Conservation (phyloP, 1,140 invertebrate species). For the Zaprionus kolodkinae region DNA sequence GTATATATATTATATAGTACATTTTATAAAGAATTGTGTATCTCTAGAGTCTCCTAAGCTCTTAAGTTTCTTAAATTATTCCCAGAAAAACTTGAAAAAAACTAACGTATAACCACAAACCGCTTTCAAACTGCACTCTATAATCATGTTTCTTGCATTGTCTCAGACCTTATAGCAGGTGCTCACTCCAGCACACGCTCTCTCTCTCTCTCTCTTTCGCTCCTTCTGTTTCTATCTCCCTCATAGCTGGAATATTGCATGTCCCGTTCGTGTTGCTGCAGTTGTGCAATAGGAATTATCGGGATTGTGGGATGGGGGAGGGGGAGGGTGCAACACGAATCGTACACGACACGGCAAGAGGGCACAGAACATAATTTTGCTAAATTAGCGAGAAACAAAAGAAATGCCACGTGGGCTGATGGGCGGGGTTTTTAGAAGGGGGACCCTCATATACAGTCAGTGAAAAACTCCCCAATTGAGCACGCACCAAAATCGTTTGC, state of each 20-base stretch:
- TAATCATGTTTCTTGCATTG: background rate
- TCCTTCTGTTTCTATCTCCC: background rate
- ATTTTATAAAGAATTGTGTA: background rate
- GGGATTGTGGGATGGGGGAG: background rate
- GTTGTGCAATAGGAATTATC: constrained; percentile 57
- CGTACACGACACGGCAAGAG: constrained; percentile 62
- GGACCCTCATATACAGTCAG: background rate
- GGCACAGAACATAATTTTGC: constrained; percentile 81
- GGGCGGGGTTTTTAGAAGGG: constrained; percentile 10
- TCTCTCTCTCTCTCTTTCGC: background rate
- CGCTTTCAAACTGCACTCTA: background rate
- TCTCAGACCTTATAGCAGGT: constrained; percentile 2
- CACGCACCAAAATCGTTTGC: constrained; percentile 82
- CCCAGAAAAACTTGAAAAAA: background rate
- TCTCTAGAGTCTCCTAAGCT: background rate
- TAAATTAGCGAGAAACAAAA: constrained; percentile 83
- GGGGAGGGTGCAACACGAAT: constrained; percentile 55
- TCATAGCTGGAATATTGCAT: constrained; percentile 62
- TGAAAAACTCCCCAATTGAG: constrained; percentile 83
- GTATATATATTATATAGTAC: background rate
- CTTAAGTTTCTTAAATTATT: background rate
- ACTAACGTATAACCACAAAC: background rate
- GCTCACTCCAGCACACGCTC: background rate
- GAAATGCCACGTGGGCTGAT: constrained; percentile 56
- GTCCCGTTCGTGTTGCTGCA: constrained; percentile 68